These are phyloP conservation scores for Dinomys branickii DNA, from an alignment of 2,113 vertebrate species.

Conservation along the genomic window DNA sequence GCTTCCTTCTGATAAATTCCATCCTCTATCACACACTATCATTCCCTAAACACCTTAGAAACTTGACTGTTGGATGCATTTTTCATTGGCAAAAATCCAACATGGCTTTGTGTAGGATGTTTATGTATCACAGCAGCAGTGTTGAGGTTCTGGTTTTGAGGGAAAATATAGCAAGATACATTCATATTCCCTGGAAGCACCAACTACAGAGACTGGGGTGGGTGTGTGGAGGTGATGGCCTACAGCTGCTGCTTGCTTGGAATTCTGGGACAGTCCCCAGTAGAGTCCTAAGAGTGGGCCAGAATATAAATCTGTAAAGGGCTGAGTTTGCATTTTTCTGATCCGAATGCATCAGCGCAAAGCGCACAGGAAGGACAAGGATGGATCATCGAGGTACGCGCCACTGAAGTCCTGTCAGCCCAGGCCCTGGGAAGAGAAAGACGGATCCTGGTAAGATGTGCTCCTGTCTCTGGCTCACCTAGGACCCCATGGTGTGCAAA, in stretches of 20 bases:
- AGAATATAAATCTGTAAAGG: constrained; percentile 47
- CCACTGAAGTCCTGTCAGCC: background rate
- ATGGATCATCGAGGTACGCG: background rate
- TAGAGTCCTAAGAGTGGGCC: background rate
- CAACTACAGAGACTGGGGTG: background rate
- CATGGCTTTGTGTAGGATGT: constrained; percentile 64
- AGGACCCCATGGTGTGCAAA: background rate
- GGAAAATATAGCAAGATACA: background rate
- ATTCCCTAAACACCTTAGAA: constrained; percentile 68
- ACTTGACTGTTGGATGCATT: constrained; percentile 68
- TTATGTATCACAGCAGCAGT: constrained; percentile 57
- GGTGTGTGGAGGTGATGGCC: background rate
- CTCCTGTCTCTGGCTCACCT: constrained; percentile 16
- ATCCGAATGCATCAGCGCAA: background rate
- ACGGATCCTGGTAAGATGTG: background rate
- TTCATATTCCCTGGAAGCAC: constrained; percentile 42
- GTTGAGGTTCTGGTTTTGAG: constrained; percentile 50
- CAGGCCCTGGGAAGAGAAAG: background rate
- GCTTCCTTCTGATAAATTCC: constrained; percentile 41
- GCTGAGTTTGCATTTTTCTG: background rate
- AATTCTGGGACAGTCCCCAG: constrained; percentile 51
- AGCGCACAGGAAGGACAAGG: background rate
- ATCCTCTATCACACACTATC: constrained; percentile 55
- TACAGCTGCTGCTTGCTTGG: background rate
- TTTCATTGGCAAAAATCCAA: constrained; percentile 75